Evolutionary conservation across 2,888 invertebrate species (phyloP), one percentile per base, ranked within the genome.

Genomic region (Blastobasis lacticolella): DNA sequence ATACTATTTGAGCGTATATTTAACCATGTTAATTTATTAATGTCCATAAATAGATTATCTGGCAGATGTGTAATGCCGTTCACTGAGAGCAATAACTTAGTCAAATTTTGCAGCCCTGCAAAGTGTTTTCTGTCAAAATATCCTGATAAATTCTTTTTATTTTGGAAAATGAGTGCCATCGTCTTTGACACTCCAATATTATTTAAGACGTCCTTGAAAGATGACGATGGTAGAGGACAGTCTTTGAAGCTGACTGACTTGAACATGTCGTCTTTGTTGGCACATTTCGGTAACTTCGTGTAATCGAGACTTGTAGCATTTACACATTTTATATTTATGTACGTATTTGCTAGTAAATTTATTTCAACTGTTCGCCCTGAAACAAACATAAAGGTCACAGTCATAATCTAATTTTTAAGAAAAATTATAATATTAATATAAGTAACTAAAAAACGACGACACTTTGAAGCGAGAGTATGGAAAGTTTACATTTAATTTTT

Each of bases 1-100:
- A 91, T 83, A 50, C 89, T 88, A 65, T 92, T 92, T 3, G 90
- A 89, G 54, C 89, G 84, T 60, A 94, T 88, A 63, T 92, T 91
- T 49, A 95, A 71, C 88, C 90, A 90, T 5, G 82, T 90, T n/a
- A 94, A 69, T 57, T 92, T 90, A 46, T 79, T 82, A 55, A 92
- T 76, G 59, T 91, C 91, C 36, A 70, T 71, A 57, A 95, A 90
- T 10, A 93, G 66, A 69, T 93, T 90, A 45, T 89, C 88, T 0
- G 91, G 90, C 43, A 94, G 78, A 56, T 89, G 85, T 0, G 89
- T 88, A 5, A 94, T 75, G 9, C 90, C 90, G 64, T 93, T 93
- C 44, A 90, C 89, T 8, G 90, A 89, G 4, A 94, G 75, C 10
- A 90, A 77, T 49, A 94, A 71, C 49, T 89, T 87, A 2, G 88